Base-by-base conservation (phyloP, 2,888 invertebrate genomes). In the Diarsia rubi region DNA sequence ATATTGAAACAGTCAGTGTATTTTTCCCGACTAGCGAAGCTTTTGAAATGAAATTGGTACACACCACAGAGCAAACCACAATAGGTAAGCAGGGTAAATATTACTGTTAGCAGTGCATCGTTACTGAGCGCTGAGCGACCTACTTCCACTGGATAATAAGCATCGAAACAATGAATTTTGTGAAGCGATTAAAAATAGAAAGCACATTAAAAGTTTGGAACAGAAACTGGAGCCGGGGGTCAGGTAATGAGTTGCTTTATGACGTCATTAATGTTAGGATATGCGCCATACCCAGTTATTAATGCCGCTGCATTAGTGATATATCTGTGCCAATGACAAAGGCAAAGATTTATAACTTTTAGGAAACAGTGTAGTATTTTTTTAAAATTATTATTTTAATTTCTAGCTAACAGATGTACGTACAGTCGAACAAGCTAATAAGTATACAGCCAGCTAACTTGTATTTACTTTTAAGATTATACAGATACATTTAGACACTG, bases 151-250 rank as follows among this genome's bases (percentile, higher is more conserved):
- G 78, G 65, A 86, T 76, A 85, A 84, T 85, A 76, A 81, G 69
- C 84, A 86, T 74, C n/a, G 75, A 66, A 81, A 85, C 81, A 81
- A 83, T 81, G 72, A 76, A 76, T 78, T 86, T 86, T 79, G 75
- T 72, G 73, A 65, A 73, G 74, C 65, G 71, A 76, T 85, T 70
- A 86, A 80, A 83, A 86, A 77, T 81, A 78, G 73, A 80, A 79
- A 79, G 79, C 66, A 69, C 45, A 82, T 83, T 80, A 81, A 84
- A 82, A 82, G 67, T 82, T 84, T 62, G 52, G 37, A 68, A 27
- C 49, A 69, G 52, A 74, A 84, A 73, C 72, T 73, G 60, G 57
- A 70, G 72, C 54, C 72, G 64, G 57, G 57, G 73, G 70, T 66
- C 60, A 63, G 27, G 54, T 71, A 69, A 72, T 83, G 75, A 80